Evolutionary conservation across 2,797 vertebrate genomes (phyloP), one percentile per base, ranked within the genome.

Genomic region (Darevskia nairensis): DNA sequence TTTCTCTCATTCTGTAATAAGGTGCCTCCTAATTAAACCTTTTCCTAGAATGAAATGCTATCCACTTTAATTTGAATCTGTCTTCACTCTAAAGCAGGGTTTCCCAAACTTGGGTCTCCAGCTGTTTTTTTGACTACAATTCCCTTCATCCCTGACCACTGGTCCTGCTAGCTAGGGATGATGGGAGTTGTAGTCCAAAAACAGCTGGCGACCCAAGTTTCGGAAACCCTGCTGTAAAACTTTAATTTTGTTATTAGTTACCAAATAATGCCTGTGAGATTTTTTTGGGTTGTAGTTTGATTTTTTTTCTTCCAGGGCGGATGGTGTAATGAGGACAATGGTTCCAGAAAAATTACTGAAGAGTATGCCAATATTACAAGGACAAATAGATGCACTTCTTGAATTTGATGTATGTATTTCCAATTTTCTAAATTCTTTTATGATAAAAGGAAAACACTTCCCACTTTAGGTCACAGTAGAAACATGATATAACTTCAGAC

Each of bases 301-400:
- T 4, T 21, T 66, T 74, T 35, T 80, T 15, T 94, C 39, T 96
- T 92, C 79, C 94, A 99, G 99, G 89, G 97, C 98, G 74, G 99
- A 99, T 0, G 99, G 99, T 88, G 98, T 98, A 74, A 99, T 99
- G 99, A 98, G 99, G 94, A 99, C 97, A 32, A 99, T 99, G 99
- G 95, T 97, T 80, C 98, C 98, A 19, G 99, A 99, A 93, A 99
- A 99, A 96, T 97, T 99, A 68, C 95, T 99, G 93, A 99, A 99
- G 97, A 98, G 98, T 90, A 99, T 99, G 98, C 98, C 98, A 82
- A 98, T 98, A 93, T 96, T 99, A 76, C 99, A 99, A 97, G 98
- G 98, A 96, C 99, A 99, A 93, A 99, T 99, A 11, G 99, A 99
- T 89, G 98, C 98, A 23, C 96, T 99, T 94, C 97, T 99, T 96